Evolutionary conservation across 2,888 invertebrate genomes (phyloP), one percentile per base, ranked within the genome.

Genomic region (Zonitis immaculata): DNA sequence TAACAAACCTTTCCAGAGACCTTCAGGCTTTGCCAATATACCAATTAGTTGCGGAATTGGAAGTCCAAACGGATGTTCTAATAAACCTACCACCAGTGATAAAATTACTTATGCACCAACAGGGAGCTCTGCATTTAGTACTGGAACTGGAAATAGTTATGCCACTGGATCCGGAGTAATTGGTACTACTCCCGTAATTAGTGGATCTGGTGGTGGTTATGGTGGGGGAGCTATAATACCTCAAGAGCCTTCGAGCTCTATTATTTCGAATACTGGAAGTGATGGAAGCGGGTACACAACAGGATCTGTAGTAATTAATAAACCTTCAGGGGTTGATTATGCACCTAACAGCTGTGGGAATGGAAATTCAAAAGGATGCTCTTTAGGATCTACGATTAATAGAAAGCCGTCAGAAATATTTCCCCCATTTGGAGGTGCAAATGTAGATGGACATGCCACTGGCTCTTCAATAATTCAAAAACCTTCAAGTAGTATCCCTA

Each of bases 381-480:
- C 28, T 28, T 11, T 2, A 11, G 26, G 26, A 26, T 7, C 26
- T 6, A 7, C 7, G 1, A 6, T 7, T 6, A 26, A 1, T 26
- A 4, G 11, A 1, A 27, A 27, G 4, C 27, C 27, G 1, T 2
- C 11, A 9, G 1, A 8, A 11, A 9, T 27, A 2, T 8, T 35
- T 35, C 3, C n/a, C 12, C 14, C 6, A 42, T 18, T 7, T 44
- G 35, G 20, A 9, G 22, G 16, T 7, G 43, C 11, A 11, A 25
- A 2, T 27, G 28, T 25, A 5, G 30, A 20, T 12, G 53, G 46
- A 6, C 49, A 32, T 42, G 46, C 53, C 6, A 46, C 49, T 20
- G 49, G 53, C 18, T 42, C 44, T 43, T 26, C 43, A 8, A 14
- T 26, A 18, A 20, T 46, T 20, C 25, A 27, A 27, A 53, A 53